Evolutionary conservation across 2,888 invertebrate genomes (phyloP).

Genomic region (Heteropelma amictum): DNA sequence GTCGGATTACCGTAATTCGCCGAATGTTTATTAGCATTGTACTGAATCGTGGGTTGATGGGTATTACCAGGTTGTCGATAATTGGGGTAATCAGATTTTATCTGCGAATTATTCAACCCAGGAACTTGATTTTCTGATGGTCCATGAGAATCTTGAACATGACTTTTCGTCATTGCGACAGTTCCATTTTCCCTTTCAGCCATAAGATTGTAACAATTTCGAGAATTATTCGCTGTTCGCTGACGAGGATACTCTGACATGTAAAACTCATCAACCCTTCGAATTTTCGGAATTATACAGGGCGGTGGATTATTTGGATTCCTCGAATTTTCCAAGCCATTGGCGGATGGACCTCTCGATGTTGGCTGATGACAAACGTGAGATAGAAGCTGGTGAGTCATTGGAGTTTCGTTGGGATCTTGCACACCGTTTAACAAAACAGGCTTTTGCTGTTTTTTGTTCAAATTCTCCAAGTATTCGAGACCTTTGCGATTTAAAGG

Average conservation of each 20-base stretch:
- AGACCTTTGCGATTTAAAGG: conserved; percentile 57
- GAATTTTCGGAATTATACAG: conserved; percentile 7
- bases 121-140: not conserved
- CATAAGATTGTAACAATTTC: conserved; percentile 44
- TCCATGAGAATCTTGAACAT: not conserved
- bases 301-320: conserved; percentile 62
- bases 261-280: conserved; percentile 16
- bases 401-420: conserved; percentile 47
- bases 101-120: not conserved
- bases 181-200: conserved; percentile 62
- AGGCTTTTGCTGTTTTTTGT: conserved; percentile 44
- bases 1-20: not conserved
- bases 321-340: conserved; percentile 68
- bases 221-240: not conserved
- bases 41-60: not conserved
- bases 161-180: conserved; percentile 13
- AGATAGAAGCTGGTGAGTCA: not conserved
- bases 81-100: not conserved
- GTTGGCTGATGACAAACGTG: conserved; percentile 1
- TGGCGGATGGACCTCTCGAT: conserved; percentile 57
- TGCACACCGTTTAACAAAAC: conserved; percentile 66
- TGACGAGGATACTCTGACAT: conserved; percentile 46
- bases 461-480: conserved; percentile 62
- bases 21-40: conserved; percentile 30
- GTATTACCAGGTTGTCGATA: not conserved